phyloP scores from a whole-genome alignment of 2,888 invertebrate genomes.

The Drosophila acutilabella region DNA sequence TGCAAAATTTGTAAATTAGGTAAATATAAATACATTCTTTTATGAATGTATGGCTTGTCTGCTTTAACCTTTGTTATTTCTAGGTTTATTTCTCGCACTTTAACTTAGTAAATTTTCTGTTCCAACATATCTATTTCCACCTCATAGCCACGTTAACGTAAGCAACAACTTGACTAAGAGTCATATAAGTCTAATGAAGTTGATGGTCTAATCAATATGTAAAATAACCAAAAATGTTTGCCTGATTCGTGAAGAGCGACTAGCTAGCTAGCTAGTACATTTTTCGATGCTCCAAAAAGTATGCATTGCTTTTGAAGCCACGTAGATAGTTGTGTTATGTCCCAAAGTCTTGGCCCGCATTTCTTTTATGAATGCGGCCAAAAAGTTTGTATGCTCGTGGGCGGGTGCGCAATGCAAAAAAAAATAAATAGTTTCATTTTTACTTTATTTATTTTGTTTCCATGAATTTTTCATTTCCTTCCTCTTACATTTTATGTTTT shows the following conservation, averaged over 20 bases:
- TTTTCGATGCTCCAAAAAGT: slow-evolving; percentile 27
- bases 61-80: slow-evolving; percentile 6
- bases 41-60: slow-evolving; percentile 54
- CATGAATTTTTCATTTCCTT: slow-evolving; percentile 61
- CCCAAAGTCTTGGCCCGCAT: slow-evolving; percentile 53
- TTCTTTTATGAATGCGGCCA: slow-evolving; percentile 54
- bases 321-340: slow-evolving; percentile 60
- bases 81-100: neutral
- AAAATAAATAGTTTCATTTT: slow-evolving; percentile 56
- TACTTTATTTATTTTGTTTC: slow-evolving; percentile 63
- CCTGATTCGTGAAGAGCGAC: too few species aligned
- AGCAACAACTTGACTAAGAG: slow-evolving; percentile 66
- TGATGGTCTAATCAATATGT: slow-evolving; percentile 47
- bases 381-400: slow-evolving; percentile 44
- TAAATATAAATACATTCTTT: slow-evolving; percentile 59
- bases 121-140: slow-evolving; percentile 1
- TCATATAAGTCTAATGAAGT: slow-evolving; percentile 65
- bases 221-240: slow-evolving; percentile 64
- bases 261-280: too few species aligned
- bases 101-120: neutral
- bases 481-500: slow-evolving; percentile 58
- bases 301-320: slow-evolving; percentile 36
- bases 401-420: slow-evolving; percentile 37
- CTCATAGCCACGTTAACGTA: slow-evolving; percentile 31
- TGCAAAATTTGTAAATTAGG: slow-evolving; percentile 57